phyloP scores from a whole-genome alignment of 2,797 vertebrate species.

The Caiman crocodilus region DNA sequence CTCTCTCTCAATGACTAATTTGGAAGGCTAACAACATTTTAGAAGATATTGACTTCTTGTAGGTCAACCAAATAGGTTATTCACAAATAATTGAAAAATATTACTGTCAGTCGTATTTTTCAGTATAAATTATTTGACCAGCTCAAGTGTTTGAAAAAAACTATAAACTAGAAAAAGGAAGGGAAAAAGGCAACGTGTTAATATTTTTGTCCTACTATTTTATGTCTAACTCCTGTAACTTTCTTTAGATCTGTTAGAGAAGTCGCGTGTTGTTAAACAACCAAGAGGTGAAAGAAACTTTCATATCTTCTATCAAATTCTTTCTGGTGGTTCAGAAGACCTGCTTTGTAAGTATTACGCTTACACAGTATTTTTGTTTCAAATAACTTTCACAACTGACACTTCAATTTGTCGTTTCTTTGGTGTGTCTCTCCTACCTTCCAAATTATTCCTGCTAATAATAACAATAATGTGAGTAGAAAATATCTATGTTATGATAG shows the following conservation, averaged over 20 bases:
- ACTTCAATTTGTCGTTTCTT: not conserved
- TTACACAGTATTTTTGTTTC: not conserved
- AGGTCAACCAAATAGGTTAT: not conserved
- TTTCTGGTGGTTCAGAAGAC: conserved; percentile 95
- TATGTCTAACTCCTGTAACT: conserved; percentile 23
- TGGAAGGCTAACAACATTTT: not conserved
- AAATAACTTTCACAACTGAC: not conserved
- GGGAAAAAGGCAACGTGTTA: not conserved
- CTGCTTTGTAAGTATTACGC: conserved; percentile 89
- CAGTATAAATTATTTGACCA: not conserved
- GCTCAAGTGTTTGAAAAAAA: not conserved
- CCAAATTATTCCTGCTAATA: not conserved
- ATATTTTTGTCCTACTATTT: not conserved
- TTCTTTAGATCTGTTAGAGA: conserved; percentile 94
- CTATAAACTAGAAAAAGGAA: not conserved
- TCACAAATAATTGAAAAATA: not conserved
- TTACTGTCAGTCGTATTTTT: not conserved
- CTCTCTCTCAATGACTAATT: not conserved
- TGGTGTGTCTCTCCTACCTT: not conserved
- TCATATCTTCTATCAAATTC: conserved; percentile 97
- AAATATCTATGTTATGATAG: not conserved
- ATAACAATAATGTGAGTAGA: not conserved
- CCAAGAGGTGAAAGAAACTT: conserved; percentile 98
- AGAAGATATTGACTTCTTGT: not conserved
- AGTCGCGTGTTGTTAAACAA: conserved; percentile 98